Conservation (phyloP, 2,888 invertebrate genomes). For the Diarsia mendica region DNA sequence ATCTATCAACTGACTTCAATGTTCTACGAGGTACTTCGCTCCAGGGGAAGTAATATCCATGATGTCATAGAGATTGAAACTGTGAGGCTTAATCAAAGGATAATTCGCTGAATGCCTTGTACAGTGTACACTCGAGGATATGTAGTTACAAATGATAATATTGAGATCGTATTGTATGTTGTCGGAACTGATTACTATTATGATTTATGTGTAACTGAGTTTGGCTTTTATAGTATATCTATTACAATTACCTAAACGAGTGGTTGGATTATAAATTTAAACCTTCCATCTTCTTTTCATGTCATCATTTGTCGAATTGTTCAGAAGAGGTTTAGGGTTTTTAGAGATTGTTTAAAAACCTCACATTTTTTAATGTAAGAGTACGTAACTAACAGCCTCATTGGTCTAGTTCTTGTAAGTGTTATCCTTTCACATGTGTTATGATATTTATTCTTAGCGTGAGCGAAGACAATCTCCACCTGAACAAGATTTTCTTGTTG, state of each 20-base stretch:
- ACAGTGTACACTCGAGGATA: neutral
- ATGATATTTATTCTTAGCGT: neutral
- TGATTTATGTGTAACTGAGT: neutral
- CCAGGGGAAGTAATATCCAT: neutral
- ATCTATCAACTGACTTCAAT: neutral
- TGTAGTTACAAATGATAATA: constrained; percentile 19
- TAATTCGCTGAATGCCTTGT: constrained; percentile 15
- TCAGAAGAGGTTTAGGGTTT: neutral
- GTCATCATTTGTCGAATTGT: neutral
- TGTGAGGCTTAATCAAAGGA: constrained; percentile 33
- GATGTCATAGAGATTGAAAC: constrained; percentile 6
- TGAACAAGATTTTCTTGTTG: too few relatives aligned
- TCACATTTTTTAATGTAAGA: neutral
- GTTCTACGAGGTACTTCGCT: neutral
- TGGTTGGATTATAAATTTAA: neutral
- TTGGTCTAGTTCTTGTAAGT: neutral
- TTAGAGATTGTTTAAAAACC: neutral
- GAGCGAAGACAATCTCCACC: too few relatives aligned
- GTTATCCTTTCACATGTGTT: neutral
- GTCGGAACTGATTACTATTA: constrained; percentile 24
- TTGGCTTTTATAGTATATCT: neutral
- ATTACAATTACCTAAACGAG: neutral
- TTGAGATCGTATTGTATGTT: constrained; percentile 6
- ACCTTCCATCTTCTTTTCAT: neutral
- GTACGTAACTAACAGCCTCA: neutral